These are phyloP conservation scores for Heteronetta atricapilla DNA, from an alignment of 2,113 vertebrate genomes.

Conservation along the genomic window DNA sequence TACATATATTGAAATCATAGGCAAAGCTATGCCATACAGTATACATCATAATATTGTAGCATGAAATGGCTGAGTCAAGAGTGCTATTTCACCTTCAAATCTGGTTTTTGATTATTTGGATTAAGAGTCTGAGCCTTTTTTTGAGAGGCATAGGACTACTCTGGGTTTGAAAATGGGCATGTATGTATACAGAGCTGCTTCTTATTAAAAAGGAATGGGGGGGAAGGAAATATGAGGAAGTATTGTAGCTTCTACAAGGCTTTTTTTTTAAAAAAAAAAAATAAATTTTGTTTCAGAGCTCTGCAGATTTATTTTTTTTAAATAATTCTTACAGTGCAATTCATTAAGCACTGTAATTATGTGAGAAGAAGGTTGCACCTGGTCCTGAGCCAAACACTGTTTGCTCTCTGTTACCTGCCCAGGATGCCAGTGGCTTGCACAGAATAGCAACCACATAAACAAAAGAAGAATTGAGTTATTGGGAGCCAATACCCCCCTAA, in stretches of 20 bases:
- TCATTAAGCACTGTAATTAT: constrained; percentile 20
- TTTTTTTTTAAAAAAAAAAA: background rate
- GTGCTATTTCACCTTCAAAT: background rate
- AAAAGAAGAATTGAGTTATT: background rate
- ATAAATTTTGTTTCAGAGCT: background rate
- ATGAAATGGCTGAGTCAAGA: background rate
- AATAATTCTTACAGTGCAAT: constrained; percentile 18
- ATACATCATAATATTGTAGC: background rate
- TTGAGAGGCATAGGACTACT: background rate
- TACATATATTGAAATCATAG: background rate
- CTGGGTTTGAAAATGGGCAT: background rate
- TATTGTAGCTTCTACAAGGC: background rate
- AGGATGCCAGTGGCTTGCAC: background rate
- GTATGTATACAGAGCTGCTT: background rate
- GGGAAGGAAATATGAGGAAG: background rate
- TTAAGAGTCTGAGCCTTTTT: background rate
- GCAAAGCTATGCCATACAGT: background rate
- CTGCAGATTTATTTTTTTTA: background rate
- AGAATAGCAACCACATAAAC: constrained; percentile 1
- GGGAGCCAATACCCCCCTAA: background rate
- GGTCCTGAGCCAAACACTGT: constrained; percentile 27
- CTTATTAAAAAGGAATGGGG: background rate
- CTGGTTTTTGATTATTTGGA: constrained; percentile 19
- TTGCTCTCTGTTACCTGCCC: background rate
- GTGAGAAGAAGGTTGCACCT: constrained; percentile 13